phyloP scores from a whole-genome alignment of 1,140 invertebrate genomes.

The Globodera ellingtonae region DNA sequence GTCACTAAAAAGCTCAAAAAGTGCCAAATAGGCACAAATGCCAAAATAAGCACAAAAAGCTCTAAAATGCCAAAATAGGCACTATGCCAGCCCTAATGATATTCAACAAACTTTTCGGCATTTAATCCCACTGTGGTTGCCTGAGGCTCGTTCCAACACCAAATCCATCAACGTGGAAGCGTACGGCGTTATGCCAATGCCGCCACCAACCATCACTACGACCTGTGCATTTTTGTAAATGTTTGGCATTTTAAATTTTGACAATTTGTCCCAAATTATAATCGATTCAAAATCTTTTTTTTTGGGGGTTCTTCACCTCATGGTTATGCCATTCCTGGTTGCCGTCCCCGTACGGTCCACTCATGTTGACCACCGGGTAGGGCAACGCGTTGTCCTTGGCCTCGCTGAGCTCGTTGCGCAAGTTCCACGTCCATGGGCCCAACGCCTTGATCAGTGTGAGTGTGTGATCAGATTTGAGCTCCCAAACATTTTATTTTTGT shows the following conservation, averaged over 20 bases:
- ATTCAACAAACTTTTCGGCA: conserved; percentile 56
- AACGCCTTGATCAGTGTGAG: conserved; percentile 72
- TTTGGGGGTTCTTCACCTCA: conserved; percentile 48
- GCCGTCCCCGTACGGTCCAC: conserved; percentile 96
- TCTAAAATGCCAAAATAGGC: too few relatives aligned
- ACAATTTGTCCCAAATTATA: neutral
- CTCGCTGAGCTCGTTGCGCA: conserved; percentile 93
- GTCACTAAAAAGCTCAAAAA: too few relatives aligned
- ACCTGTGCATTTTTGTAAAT: conserved; percentile 43
- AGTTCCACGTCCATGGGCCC: conserved; percentile 98
- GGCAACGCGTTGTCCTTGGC: conserved; percentile 84
- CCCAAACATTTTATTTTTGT: too few relatives aligned
- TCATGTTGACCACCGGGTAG: conserved; percentile 83
- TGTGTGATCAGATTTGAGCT: too few relatives aligned
- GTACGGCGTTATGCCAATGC: conserved; percentile 96
- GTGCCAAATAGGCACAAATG: too few relatives aligned
- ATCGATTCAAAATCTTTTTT: neutral
- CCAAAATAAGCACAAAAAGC: too few relatives aligned
- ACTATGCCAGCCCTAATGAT: too few relatives aligned
- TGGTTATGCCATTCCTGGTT: conserved; percentile 76
- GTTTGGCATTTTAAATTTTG: too few relatives aligned
- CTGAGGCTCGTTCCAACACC: conserved; percentile 52
- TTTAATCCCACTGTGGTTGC: conserved; percentile 53
- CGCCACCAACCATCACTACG: conserved; percentile 94
- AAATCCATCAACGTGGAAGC: conserved; percentile 96